phyloP scores from a whole-genome alignment of 2,113 vertebrate genomes.

The Rafetus swinhoei region DNA sequence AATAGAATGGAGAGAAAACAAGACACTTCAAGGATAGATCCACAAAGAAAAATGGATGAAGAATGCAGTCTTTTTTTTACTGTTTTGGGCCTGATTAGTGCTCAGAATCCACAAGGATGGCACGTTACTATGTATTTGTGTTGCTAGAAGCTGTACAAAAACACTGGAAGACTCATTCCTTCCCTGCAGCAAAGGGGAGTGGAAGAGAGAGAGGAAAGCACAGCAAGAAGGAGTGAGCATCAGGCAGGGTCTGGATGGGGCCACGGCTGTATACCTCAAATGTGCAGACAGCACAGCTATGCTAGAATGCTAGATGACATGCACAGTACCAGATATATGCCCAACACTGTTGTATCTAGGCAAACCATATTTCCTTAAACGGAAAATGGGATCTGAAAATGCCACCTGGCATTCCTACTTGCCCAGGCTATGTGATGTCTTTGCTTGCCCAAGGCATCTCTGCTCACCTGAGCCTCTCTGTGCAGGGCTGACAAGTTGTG shows the following conservation, averaged over 20 bases:
- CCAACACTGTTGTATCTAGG: not conserved
- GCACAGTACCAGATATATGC: not conserved
- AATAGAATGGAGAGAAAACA: not conserved
- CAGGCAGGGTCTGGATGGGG: not conserved
- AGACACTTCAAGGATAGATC: conserved; percentile 3
- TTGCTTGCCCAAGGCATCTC: too few species aligned
- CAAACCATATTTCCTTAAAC: too few species aligned
- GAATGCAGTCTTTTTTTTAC: not conserved
- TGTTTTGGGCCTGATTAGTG: not conserved
- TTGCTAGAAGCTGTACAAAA: not conserved
- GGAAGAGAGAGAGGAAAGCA: not conserved
- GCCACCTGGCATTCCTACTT: too few species aligned
- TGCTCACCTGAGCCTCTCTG: too few species aligned
- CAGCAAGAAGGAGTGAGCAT: not conserved
- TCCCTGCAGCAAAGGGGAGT: not conserved
- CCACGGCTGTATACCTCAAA: not conserved
- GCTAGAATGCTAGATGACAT: too few species aligned
- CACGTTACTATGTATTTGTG: not conserved
- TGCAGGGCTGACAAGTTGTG: too few species aligned
- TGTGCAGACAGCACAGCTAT: not conserved
- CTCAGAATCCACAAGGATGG: not conserved
- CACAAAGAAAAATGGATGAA: not conserved
- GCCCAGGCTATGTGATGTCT: too few species aligned
- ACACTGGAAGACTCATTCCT: not conserved
- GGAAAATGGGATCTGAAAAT: too few species aligned